Evolutionary conservation across 23 tunicate species (phyloP).

Genomic region (Styela clava): DNA sequence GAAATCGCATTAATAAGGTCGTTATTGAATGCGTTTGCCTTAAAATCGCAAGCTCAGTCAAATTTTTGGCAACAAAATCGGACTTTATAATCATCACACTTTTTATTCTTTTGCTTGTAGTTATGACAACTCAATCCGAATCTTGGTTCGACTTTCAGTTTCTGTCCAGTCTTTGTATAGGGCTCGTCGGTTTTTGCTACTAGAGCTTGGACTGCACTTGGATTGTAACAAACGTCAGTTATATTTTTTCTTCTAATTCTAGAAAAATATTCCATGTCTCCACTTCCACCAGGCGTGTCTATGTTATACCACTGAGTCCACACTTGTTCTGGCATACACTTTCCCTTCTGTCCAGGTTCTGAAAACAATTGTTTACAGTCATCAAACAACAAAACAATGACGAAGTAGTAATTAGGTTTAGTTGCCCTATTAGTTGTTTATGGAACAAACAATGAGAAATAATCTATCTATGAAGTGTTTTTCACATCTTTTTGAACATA

Average conservation of each 20-base stretch:
- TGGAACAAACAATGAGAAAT: no score
- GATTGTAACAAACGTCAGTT: slow-evolving; percentile 4
- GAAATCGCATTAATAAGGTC: no score
- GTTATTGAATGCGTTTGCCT: no score
- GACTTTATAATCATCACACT: slow-evolving; percentile 29
- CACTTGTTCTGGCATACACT: background rate
- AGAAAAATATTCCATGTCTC: slow-evolving; percentile 29
- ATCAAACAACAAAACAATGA: no score
- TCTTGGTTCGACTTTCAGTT: background rate
- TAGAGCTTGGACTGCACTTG: slow-evolving; percentile 17
- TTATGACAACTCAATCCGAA: slow-evolving; percentile 26
- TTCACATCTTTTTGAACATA: no score
- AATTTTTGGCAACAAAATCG: slow-evolving; percentile 10
- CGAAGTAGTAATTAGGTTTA: no score
- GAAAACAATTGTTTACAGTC: slow-evolving; percentile 4
- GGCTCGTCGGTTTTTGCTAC: background rate
- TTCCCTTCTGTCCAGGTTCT: slow-evolving; percentile 19
- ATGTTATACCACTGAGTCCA: slow-evolving; percentile 24
- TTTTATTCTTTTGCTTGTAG: background rate
- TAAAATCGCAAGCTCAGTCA: no score
- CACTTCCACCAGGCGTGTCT: slow-evolving; percentile 12
- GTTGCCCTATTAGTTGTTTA: no score
- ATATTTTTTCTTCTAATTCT: slow-evolving; percentile 1
- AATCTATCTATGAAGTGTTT: no score
- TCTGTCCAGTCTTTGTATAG: background rate